Percentiles rank a stretch among this genome's conserved stretches.
phyloP scores from a whole-genome alignment of 1,140 invertebrate genomes.

The Asbolus verrucosus region DNA sequence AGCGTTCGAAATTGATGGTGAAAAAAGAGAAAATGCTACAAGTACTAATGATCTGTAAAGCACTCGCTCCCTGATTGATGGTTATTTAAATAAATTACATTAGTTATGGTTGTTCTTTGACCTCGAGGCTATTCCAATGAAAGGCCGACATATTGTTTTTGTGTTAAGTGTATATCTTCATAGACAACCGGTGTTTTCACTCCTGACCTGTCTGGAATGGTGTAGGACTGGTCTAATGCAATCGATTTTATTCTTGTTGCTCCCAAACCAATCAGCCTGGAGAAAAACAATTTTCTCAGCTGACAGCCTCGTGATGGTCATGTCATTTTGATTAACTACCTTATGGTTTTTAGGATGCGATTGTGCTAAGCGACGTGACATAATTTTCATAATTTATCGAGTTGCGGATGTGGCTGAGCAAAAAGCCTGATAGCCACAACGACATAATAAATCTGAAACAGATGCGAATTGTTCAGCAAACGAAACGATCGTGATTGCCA shows the following conservation, averaged over 20 bases:
- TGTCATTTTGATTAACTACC: neutral
- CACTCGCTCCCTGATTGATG: slow-evolving; percentile 11
- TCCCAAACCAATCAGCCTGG: neutral
- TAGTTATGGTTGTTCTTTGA: slow-evolving; percentile 2
- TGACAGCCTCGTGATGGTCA: neutral
- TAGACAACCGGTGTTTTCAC: too few relatives aligned
- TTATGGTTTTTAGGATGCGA: too few relatives aligned
- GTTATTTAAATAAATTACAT: slow-evolving; percentile 33
- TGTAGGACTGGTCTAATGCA: too few relatives aligned
- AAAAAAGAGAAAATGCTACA: neutral
- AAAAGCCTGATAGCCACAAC: neutral
- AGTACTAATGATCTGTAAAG: slow-evolving; percentile 5
- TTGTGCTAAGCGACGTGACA: too few relatives aligned
- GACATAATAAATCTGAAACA: too few relatives aligned
- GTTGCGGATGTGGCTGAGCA: neutral
- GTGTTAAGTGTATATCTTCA: slow-evolving; percentile 10
- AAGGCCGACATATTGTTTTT: slow-evolving; percentile 4
- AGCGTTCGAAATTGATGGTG: too few relatives aligned
- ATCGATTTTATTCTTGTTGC: too few relatives aligned
- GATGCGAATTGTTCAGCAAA: too few relatives aligned
- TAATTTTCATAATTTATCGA: too few relatives aligned
- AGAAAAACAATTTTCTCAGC: neutral
- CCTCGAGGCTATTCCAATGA: neutral
- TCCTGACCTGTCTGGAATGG: too few relatives aligned
- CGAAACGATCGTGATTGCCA: too few relatives aligned